Base-by-base conservation (phyloP, 1,140 invertebrate species). In the Atta cephalotes region DNA sequence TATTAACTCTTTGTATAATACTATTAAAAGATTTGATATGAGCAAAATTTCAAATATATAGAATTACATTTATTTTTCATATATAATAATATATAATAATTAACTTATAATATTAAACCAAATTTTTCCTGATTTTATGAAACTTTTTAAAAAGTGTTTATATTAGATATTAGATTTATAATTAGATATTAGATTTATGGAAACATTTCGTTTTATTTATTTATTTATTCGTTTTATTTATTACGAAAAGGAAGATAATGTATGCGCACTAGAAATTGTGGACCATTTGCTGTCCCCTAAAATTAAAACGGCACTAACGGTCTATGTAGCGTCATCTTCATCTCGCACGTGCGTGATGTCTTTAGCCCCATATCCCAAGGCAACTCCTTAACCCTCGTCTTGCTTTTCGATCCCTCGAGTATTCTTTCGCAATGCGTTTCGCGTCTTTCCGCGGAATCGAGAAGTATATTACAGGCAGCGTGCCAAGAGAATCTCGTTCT, bases 321-420 rank as follows among this genome's bases (percentile, higher is more conserved):
- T 81, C 39, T 84, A 35, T 9, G 25, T 84, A 84, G 39, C 39
- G 70, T 84, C 70, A 84, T 84, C 80, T 76, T 21, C 18, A 25
- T 84, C 70, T 76, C 39, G 68, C 70, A 84, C 70, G 70, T 84
- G 80, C 39, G 70, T 70, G 80, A 31, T 25, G 60, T 25, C 35
- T 28, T 84, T 58, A 81, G 31, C 49, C 65, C 28, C 49, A n/a
- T 56, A 16, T 14, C 14, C 12, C 49, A 14, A 49, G 14, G 58
- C 68, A 58, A 25, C 35, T 18, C 18, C 56, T 76, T 62, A 76
- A 14, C 70, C 56, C 56, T 84, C 80, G 63, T 82, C 70, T 84
- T 49, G 39, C n/a, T 74, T 76, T 74, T 4, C 80, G 62, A 74
- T 16, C 56, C 56, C 56, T 35, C 80, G 39, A 51, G 18, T 76